Conservation (phyloP, 2,888 invertebrate genomes). For the Furcula furcula region DNA sequence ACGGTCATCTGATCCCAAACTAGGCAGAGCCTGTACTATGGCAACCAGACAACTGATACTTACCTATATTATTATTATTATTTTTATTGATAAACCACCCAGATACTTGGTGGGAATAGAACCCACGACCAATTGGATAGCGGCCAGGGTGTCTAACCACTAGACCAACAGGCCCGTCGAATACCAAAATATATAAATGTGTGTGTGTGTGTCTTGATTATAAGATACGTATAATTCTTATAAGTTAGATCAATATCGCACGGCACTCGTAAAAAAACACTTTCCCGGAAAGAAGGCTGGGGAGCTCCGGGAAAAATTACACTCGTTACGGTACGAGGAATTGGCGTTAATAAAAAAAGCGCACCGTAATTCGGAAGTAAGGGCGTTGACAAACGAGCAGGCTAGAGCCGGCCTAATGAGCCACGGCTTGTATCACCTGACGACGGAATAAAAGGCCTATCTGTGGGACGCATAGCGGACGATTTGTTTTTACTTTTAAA, state of each 20-base stretch:
- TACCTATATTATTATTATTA: no score
- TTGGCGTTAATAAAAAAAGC: slow-evolving; percentile 73
- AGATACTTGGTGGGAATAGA: no score
- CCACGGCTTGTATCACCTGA: slow-evolving; percentile 60
- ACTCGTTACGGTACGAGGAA: slow-evolving; percentile 64
- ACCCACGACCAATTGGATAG: no score
- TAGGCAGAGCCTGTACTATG: no score
- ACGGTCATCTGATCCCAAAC: no score
- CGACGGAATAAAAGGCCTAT: slow-evolving; percentile 51
- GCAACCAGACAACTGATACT: no score
- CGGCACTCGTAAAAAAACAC: slow-evolving; percentile 36
- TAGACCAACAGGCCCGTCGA: no score
- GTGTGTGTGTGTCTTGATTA: no score
- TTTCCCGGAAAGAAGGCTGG: slow-evolving; percentile 26
- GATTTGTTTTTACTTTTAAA: slow-evolving; percentile 39
- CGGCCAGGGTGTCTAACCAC: no score
- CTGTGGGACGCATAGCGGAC: slow-evolving; percentile 29
- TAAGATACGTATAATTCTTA: no score
- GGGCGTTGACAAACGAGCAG: slow-evolving; percentile 70
- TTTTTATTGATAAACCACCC: no score
- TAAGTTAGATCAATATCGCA: slow-evolving; percentile 37
- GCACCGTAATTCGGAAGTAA: slow-evolving; percentile 51
- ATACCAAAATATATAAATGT: no score
- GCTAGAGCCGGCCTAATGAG: slow-evolving; percentile 63
- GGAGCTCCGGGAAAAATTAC: slow-evolving; percentile 53